A percentile compares a stretch with the other conserved stretches of the same genome.
Conservation (phyloP, 2,797 vertebrate genomes). For the Chelonia mydas region DNA sequence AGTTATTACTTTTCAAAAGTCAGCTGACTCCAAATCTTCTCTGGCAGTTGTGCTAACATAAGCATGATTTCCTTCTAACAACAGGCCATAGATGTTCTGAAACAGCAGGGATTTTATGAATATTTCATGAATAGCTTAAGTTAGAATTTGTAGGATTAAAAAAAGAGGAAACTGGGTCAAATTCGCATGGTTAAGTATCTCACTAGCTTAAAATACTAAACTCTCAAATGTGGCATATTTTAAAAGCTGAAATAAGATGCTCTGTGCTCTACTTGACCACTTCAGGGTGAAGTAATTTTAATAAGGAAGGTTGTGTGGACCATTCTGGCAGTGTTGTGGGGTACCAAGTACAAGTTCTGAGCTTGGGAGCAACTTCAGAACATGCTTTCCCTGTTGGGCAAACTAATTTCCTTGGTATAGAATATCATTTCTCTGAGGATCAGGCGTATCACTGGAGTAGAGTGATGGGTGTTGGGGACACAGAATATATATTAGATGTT, state of each 20-base stretch:
- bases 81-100: slow-evolving; percentile 56
- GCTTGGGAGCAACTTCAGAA: background rate
- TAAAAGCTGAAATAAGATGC: slow-evolving; percentile 25
- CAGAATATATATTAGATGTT: background rate
- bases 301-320: background rate
- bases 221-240: slow-evolving; percentile 22
- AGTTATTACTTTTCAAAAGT: slow-evolving; percentile 2
- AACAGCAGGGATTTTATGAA: slow-evolving; percentile 63
- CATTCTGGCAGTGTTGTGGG: background rate
- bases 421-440: background rate
- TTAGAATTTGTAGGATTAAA: slow-evolving; percentile 70
- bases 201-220: slow-evolving; percentile 51
- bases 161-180: slow-evolving; percentile 71
- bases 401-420: background rate
- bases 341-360: background rate
- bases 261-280: background rate
- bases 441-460: background rate
- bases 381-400: background rate
- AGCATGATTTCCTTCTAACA: slow-evolving; percentile 58
- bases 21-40: background rate
- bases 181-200: slow-evolving; percentile 17
- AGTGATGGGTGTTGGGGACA: background rate
- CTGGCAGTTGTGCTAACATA: slow-evolving; percentile 48
- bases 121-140: slow-evolving; percentile 72
- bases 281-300: background rate